Evolutionary conservation across 2,797 vertebrate species (phyloP).

Genomic region (Sarcoramphus papa): DNA sequence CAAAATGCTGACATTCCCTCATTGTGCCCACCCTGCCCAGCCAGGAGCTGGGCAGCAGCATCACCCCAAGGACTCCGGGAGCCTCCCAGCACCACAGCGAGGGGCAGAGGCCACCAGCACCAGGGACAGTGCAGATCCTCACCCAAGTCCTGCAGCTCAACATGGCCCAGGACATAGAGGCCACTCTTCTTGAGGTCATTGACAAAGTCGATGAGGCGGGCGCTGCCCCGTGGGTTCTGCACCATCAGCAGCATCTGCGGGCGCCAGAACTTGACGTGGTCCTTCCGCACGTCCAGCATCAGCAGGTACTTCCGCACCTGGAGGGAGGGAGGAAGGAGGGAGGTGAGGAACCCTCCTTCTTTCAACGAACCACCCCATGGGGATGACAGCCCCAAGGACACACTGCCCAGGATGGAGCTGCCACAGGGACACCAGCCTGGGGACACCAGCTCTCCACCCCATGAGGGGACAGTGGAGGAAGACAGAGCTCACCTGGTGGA

Average conservation of each 20-base stretch:
- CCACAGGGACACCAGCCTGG: accelerated
- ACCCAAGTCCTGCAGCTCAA: conserved; percentile 94
- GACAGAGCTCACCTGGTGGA: conserved; percentile 84
- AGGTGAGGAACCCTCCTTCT: background rate
- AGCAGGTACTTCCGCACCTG: conserved; percentile 96
- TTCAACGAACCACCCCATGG: background rate
- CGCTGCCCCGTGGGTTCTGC: conserved; percentile 88
- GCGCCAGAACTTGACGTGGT: conserved; percentile 98
- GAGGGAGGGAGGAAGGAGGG: background rate
- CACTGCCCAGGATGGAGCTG: background rate
- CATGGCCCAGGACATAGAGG: conserved; percentile 91
- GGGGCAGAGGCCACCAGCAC: background rate
- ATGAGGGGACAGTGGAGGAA: background rate
- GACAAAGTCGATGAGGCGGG: conserved; percentile 90
- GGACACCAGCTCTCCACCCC: background rate
- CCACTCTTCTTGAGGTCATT: conserved; percentile 98
- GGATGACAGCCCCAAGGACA: background rate
- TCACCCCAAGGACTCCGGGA: background rate
- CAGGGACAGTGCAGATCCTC: background rate
- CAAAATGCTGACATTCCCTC: background rate
- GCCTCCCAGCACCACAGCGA: background rate
- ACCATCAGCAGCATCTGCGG: conserved; percentile 96
- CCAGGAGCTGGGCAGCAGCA: background rate
- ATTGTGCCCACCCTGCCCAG: background rate
- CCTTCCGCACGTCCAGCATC: conserved; percentile 94